Percentiles rank a stretch among this genome's conserved stretches.
These are phyloP conservation scores for Rynchops niger DNA, from an alignment of 2,113 vertebrate species.

Conservation along the genomic window DNA sequence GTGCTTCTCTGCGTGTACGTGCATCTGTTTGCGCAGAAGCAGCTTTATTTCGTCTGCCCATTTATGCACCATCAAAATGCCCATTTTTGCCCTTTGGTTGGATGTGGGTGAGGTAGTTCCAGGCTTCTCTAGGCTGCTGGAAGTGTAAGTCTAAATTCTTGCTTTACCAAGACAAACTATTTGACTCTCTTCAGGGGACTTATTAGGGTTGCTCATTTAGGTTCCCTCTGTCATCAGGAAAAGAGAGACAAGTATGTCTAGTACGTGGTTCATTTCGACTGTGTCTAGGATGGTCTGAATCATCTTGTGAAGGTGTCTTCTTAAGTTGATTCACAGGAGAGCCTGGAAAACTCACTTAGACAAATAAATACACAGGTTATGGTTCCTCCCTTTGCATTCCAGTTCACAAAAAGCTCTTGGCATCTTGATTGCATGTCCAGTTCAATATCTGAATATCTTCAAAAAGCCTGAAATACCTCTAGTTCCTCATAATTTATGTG, in stretches of 20 bases:
- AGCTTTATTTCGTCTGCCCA: neutral
- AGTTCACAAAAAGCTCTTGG: neutral
- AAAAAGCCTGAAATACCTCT: neutral
- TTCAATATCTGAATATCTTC: neutral
- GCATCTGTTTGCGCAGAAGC: neutral
- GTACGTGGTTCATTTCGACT: neutral
- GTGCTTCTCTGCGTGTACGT: rapidly evolving
- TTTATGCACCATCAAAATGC: neutral
- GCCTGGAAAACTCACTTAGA: neutral
- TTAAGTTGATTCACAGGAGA: neutral
- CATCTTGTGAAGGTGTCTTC: neutral
- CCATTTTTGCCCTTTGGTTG: neutral
- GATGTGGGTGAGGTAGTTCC: neutral
- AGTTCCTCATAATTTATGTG: neutral
- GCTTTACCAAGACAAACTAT: neutral
- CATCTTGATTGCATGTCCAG: neutral
- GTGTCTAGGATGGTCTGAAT: neutral
- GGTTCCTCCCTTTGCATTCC: neutral
- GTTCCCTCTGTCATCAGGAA: neutral
- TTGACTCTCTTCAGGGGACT: neutral
- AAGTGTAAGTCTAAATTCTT: neutral
- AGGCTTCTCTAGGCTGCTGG: neutral
- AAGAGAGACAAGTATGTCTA: neutral
- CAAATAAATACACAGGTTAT: neutral
- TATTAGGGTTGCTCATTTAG: neutral